A percentile compares a stretch with the other conserved stretches of the same genome.
phyloP scores from a whole-genome alignment of 1,140 invertebrate species.

The Phenacoccus solenopsis region DNA sequence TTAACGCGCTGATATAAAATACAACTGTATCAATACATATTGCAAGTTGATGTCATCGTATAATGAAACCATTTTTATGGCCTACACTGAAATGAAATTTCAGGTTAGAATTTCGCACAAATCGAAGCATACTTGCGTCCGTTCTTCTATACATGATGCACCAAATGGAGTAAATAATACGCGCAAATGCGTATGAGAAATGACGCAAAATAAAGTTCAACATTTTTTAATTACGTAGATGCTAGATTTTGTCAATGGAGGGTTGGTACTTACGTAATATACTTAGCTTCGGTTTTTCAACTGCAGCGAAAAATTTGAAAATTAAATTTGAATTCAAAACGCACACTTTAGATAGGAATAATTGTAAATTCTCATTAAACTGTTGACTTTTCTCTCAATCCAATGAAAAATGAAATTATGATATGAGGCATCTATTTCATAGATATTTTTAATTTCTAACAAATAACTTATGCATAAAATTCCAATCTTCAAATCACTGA shows the following conservation, averaged over 20 bases:
- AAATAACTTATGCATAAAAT: too few relatives aligned
- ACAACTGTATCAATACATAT: not conserved
- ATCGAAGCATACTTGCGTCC: not conserved
- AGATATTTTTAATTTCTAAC: too few relatives aligned
- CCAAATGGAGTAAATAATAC: not conserved
- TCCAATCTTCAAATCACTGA: too few relatives aligned
- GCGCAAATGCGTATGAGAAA: not conserved
- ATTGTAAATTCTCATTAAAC: too few relatives aligned
- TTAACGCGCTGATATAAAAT: not conserved
- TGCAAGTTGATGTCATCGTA: not conserved
- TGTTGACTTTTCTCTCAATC: too few relatives aligned
- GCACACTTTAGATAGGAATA: too few relatives aligned
- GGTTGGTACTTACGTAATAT: too few relatives aligned
- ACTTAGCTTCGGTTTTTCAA: too few relatives aligned
- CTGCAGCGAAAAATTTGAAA: too few relatives aligned
- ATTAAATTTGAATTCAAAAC: too few relatives aligned
- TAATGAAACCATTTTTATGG: not conserved
- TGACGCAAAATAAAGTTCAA: not conserved
- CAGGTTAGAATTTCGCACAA: not conserved
- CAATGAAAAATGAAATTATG: too few relatives aligned
- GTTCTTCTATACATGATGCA: not conserved
- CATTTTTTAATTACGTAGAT: not conserved
- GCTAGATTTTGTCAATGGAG: not conserved
- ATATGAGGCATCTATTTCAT: too few relatives aligned
- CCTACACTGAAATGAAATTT: not conserved